Conservation (phyloP, 2,888 invertebrate species). For the Rhabditoides inermis region DNA sequence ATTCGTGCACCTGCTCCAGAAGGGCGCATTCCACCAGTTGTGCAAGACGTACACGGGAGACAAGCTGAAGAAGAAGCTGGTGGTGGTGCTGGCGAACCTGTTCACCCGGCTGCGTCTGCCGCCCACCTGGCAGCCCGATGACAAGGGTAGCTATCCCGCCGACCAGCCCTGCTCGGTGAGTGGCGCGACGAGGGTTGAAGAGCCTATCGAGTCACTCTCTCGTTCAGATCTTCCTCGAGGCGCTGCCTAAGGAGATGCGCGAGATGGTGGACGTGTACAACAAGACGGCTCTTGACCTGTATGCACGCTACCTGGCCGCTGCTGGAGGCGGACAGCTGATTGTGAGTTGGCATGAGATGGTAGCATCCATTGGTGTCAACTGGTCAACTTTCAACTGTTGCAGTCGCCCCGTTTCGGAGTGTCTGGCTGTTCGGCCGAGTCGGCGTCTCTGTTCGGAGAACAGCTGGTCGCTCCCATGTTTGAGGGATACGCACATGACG, state of each 20-base stretch:
- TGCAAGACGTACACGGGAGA: conserved; percentile 21
- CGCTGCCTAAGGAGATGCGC: too few species aligned
- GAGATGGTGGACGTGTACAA: too few species aligned
- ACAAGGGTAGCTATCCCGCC: conserved; percentile 17
- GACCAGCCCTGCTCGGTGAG: conserved; percentile 11
- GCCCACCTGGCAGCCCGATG: conserved; percentile 25
- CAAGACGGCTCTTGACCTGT: too few species aligned
- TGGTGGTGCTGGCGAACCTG: conserved; percentile 39
- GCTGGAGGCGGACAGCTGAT: too few species aligned
- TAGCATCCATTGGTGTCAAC: neutral
- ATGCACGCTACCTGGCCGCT: too few species aligned
- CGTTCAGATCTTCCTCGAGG: too few species aligned
- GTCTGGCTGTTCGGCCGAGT: conserved; percentile 5
- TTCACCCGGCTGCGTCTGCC: conserved; percentile 44
- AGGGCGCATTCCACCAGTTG: conserved; percentile 39
- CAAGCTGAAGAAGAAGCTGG: conserved; percentile 27
- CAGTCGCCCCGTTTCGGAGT: neutral
- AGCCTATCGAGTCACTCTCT: neutral
- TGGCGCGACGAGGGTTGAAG: too few species aligned
- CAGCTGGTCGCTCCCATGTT: conserved; percentile 35
- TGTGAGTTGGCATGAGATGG: too few species aligned
- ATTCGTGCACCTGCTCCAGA: conserved; percentile 46
- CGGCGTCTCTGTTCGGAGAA: conserved; percentile 16
- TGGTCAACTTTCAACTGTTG: too few species aligned
- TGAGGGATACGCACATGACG: conserved; percentile 34